phyloP scores from a whole-genome alignment of 2,797 vertebrate genomes.

The Dallia pectoralis region DNA sequence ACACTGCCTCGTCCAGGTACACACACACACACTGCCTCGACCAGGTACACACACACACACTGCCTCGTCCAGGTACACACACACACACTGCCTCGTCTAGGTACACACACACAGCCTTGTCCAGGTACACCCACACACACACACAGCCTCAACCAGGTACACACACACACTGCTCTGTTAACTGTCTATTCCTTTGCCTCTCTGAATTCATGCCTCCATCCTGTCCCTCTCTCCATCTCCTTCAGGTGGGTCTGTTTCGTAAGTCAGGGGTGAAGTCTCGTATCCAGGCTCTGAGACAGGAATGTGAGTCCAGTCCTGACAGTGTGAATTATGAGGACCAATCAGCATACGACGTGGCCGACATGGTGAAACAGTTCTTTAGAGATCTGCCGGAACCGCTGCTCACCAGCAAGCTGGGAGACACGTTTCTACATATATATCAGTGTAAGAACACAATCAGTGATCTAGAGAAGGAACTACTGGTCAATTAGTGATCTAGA shows the following conservation, averaged over 20 bases:
- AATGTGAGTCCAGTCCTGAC: slow-evolving; percentile 89
- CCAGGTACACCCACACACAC: neutral
- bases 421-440: slow-evolving; percentile 98
- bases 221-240: neutral
- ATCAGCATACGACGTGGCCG: slow-evolving; percentile 93
- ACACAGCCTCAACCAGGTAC: neutral
- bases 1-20: no score
- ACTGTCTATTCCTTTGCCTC: neutral
- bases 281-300: slow-evolving; percentile 90
- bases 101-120: neutral
- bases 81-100: neutral
- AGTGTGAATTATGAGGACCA: slow-evolving; percentile 90
- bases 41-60: no score
- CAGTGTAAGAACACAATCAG: slow-evolving; percentile 82
- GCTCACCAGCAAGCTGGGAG: slow-evolving; percentile 93
- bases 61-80: neutral
- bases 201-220: neutral
- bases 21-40: no score
- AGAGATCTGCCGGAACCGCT: slow-evolving; percentile 94
- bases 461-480: no score
- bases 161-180: neutral
- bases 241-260: slow-evolving; percentile 93
- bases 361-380: slow-evolving; percentile 99
- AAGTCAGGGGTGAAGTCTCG: slow-evolving; percentile 97
- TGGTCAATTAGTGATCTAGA: no score